Evolutionary conservation across 2,888 invertebrate species (phyloP).

Genomic region (Ophioninae sp.): DNA sequence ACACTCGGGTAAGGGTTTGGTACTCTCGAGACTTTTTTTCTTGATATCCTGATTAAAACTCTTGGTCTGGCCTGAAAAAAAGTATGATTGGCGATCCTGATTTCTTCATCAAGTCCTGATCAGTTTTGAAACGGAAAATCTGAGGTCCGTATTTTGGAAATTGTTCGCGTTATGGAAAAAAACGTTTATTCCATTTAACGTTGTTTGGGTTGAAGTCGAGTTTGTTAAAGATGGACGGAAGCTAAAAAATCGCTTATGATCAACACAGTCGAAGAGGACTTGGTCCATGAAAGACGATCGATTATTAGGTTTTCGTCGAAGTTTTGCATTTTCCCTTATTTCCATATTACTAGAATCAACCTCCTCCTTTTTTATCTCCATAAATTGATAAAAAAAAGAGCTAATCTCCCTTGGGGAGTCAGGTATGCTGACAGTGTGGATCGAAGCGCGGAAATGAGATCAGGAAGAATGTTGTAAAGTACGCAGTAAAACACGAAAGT

Average conservation of each 20-base stretch:
- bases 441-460: constrained; percentile 22
- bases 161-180: neutral
- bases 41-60: no score
- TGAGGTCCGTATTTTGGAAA: no score
- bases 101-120: no score
- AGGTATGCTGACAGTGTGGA: constrained; percentile 11
- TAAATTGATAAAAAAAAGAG: constrained; percentile 37
- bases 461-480: constrained; percentile 23
- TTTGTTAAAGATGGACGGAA: neutral
- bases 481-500: constrained; percentile 24
- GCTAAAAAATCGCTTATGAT: neutral
- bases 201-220: neutral
- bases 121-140: no score
- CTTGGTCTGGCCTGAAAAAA: no score
- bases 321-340: constrained; percentile 21
- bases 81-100: no score
- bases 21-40: no score
- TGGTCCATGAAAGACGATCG: neutral
- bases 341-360: constrained; percentile 26
- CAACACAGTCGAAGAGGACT: neutral
- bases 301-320: constrained; percentile 13
- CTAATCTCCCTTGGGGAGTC: constrained; percentile 16
- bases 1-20: no score
- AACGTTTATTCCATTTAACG: neutral
- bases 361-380: constrained; percentile 23